Base-by-base conservation (phyloP, 1,140 invertebrate species). In the Orius insidiosus region DNA sequence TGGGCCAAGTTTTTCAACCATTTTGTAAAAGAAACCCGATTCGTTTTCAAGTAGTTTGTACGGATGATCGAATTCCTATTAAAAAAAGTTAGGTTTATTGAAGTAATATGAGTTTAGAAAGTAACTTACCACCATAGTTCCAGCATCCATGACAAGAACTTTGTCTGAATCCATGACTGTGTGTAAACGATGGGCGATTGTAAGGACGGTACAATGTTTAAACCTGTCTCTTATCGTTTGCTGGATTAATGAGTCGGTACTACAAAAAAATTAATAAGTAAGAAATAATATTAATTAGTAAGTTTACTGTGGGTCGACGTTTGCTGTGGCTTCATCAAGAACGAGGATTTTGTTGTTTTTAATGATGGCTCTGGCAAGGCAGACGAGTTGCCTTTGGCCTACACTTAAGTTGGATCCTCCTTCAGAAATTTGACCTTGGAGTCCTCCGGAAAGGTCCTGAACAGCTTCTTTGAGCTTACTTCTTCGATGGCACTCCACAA, bases 81-180 rank as follows among this genome's bases (percentile, higher is more conserved):
- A 19, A 44, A 31, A 36, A 36, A 36, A 36, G 4, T 11, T 36
- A 11, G 9, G n/a, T n/a, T 13, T 15, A 6, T 10, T 15, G 5
- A 10, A 4, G 5, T 40, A 13, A 16, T 10, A 3, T 40, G n/a
- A 40, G 16, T 15, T 13, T 10, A 46, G 15, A 13, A 32, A 24
- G 30, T 33, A 33, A 53, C 47, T 49, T 45, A 55, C 53, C 30
- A 71, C 63, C n/a, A 71, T 61, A 16, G 53, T 52, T 37, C 75
- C 75, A 10, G 63, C 65, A 56, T 76, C 69, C 64, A 78, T 69
- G 1, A 78, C 74, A 42, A 77, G 53, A 5, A 57, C 41, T 47
- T 71, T 67, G 55, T 78, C 76, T 51, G 71, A 78, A 56, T 88
- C 80, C 71, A 89, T 78, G 34, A 89, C 80, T 1, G 84, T 87